phyloP scores from a whole-genome alignment of 92 coral and sea anemone genomes.

The Epizoanthus illoricatus region DNA sequence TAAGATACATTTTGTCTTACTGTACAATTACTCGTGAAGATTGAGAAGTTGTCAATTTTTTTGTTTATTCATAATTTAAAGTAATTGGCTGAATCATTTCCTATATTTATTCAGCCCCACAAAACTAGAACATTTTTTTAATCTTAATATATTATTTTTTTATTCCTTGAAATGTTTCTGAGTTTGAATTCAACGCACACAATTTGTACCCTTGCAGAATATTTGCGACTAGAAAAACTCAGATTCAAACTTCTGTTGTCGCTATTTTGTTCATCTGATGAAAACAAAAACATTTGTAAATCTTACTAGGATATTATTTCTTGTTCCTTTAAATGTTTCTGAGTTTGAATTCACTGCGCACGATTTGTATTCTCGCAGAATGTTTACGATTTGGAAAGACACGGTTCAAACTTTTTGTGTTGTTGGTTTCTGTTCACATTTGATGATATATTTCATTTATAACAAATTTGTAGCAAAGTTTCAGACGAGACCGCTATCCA shows the following conservation, averaged over 20 bases:
- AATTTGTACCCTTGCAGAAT: background rate
- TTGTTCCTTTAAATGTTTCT: background rate
- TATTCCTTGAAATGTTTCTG: background rate
- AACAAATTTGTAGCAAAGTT: too few species aligned
- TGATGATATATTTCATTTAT: too few species aligned
- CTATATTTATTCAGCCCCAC: constrained; percentile 24
- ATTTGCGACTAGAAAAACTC: too few species aligned
- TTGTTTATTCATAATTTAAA: constrained; percentile 17
- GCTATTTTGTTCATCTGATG: background rate
- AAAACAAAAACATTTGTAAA: background rate
- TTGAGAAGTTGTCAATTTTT: background rate
- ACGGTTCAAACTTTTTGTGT: too few species aligned
- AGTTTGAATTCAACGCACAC: background rate
- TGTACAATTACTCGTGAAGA: background rate
- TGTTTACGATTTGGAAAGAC: too few species aligned
- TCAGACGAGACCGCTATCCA: too few species aligned
- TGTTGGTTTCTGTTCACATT: background rate
- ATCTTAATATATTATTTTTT: too few species aligned
- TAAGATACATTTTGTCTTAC: background rate
- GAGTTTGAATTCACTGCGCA: background rate
- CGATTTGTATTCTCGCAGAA: background rate
- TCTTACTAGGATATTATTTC: too few species aligned
- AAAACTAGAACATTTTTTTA: background rate
- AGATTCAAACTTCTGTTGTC: too few species aligned
- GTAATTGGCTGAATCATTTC: constrained; percentile 14